Evolutionary conservation across 2,797 vertebrate species (phyloP).

Genomic region (Amniataba percoides): DNA sequence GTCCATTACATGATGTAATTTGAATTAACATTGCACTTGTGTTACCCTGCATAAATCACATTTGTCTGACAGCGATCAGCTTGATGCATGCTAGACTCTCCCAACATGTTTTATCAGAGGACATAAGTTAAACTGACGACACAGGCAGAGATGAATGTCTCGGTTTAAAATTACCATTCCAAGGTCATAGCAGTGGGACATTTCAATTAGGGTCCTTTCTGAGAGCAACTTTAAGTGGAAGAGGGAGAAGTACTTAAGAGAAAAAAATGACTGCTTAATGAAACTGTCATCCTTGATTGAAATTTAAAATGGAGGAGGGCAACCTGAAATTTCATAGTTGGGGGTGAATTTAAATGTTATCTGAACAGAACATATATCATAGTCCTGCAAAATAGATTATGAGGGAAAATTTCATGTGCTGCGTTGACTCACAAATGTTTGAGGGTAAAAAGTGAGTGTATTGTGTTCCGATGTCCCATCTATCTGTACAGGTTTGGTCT

Average conservation of each 20-base stretch:
- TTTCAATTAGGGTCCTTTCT: constrained; percentile 85
- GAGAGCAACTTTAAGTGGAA: constrained; percentile 70
- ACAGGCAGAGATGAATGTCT: constrained; percentile 85
- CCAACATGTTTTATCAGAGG: constrained; percentile 78
- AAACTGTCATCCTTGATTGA: constrained; percentile 82
- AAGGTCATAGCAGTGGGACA: constrained; percentile 85
- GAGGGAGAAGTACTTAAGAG: constrained; percentile 61
- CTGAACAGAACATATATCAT: constrained; percentile 2
- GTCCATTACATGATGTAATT: constrained; percentile 65
- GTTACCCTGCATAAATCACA: constrained; percentile 68
- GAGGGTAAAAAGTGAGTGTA: not conserved
- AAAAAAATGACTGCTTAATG: constrained; percentile 77
- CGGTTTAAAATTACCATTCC: constrained; percentile 83
- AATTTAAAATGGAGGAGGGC: constrained; percentile 57
- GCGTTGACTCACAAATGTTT: not conserved
- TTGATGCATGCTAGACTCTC: constrained; percentile 81
- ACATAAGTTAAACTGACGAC: constrained; percentile 81
- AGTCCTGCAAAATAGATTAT: not conserved
- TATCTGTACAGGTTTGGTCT: not conserved
- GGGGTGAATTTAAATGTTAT: constrained; percentile 2
- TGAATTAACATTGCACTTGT: constrained; percentile 69
- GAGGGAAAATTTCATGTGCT: not conserved
- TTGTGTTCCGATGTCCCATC: not conserved
- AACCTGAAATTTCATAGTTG: constrained; percentile 23
- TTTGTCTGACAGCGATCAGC: constrained; percentile 69